Evolutionary conservation across 2,888 invertebrate genomes (phyloP).

Genomic region (Gibbula magus): DNA sequence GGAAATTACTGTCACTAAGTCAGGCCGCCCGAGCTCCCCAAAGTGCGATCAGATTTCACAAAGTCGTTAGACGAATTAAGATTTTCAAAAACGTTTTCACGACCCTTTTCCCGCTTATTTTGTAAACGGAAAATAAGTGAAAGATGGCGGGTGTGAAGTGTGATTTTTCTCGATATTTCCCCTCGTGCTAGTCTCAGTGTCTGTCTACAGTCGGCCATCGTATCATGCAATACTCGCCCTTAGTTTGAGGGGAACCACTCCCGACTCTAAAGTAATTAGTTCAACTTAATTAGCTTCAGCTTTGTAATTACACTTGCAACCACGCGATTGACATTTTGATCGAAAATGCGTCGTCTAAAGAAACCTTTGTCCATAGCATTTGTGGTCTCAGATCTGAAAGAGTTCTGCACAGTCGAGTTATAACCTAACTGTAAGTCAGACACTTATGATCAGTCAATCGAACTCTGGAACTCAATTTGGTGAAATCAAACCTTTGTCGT

Average conservation of each 20-base stretch:
- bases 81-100: constrained; percentile 11
- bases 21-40: constrained; percentile 4
- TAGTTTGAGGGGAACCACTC: constrained; percentile 7
- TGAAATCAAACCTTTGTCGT: too few relatives aligned
- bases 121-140: constrained; percentile 2
- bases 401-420: too few relatives aligned
- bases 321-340: too few relatives aligned
- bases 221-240: not conserved
- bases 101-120: constrained; percentile 10
- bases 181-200: not conserved
- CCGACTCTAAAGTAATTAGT: not conserved
- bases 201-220: not conserved
- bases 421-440: too few relatives aligned
- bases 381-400: too few relatives aligned
- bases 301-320: too few relatives aligned
- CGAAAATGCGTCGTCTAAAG: too few relatives aligned
- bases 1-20: constrained; percentile 25
- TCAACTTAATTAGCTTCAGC: too few relatives aligned
- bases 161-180: constrained; percentile 3
- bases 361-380: too few relatives aligned
- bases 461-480: too few relatives aligned
- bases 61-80: constrained; percentile 21
- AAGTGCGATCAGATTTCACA: constrained; percentile 17
- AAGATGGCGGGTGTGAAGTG: not conserved
- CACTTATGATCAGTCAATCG: too few relatives aligned